These are phyloP conservation scores for Galemys pyrenaicus DNA, from an alignment of 2,113 vertebrate genomes.

Conservation along the genomic window DNA sequence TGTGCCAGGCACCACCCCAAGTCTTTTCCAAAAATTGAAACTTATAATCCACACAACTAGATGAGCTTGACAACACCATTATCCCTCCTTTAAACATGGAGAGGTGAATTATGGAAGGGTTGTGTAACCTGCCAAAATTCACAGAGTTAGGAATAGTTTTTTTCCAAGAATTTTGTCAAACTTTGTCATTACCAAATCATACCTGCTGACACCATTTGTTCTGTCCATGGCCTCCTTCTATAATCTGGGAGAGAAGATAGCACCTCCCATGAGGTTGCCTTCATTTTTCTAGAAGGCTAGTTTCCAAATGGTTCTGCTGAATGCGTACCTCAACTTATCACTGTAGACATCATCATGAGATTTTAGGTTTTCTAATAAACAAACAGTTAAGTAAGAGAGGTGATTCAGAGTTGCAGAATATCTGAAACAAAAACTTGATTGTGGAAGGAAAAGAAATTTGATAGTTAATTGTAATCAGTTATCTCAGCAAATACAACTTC, in stretches of 20 bases:
- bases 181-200: background rate
- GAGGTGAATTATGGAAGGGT: background rate
- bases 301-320: background rate
- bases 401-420: background rate
- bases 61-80: background rate
- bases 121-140: background rate
- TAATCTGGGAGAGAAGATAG: background rate
- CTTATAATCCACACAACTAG: background rate
- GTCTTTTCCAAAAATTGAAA: background rate
- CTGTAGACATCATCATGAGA: background rate
- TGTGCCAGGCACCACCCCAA: background rate
- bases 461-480: background rate
- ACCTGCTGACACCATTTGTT: background rate
- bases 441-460: background rate
- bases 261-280: background rate
- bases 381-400: background rate
- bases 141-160: background rate
- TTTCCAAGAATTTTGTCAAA: background rate
- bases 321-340: background rate
- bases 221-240: background rate
- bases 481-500: background rate
- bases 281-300: background rate
- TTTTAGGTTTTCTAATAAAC: background rate
- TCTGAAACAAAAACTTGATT: background rate
- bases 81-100: background rate